Base-by-base conservation (phyloP, 1,140 invertebrate species). In the Drosophila pallidifrons region DNA sequence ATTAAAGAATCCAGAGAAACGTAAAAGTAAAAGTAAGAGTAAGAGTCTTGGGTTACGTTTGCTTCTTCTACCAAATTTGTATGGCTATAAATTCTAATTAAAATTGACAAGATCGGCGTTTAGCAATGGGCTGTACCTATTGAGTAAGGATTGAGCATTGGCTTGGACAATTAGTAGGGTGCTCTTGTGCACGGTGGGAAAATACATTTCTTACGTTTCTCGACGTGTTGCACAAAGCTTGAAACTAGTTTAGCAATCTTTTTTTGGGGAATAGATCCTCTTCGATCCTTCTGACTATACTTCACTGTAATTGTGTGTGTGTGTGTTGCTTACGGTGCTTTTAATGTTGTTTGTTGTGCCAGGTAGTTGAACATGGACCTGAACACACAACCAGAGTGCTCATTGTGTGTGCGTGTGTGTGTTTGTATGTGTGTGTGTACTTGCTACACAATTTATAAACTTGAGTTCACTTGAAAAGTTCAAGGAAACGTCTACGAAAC, bases 391-490 rank as follows among this genome's bases (percentile, higher is more conserved):
- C 57, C 38, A 46, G 57, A 35, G 30, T 49, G 38, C n/a, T 4
- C 20, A 30, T 35, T 52, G 35, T 46, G 35, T 30, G 20, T 41
- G 35, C 58, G 32, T 49, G 11, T 47, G 15, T 43, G 54, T 55
- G 57, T 55, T 57, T 16, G 46, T 35, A 46, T 47, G 49, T 68
- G 63, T 74, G 71, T 80, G 66, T 79, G 83, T 88, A 85, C 81
- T 79, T 85, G 85, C 81, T 79, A 69, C 78, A 85, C 86, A 89
- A 85, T 90, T 90, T 90, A 90, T 77, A 90, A 89, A 89, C 86
- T 90, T 89, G 86, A 89, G 85, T 89, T 89, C 86, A 89, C 85
- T 89, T 90, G 75, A 89, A 85, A 85, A 83, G 85, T 89, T 89
- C 85, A 89, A 89, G 85, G 86, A 76, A 89, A 88, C 85, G 70